Evolutionary conservation across 2,113 vertebrate genomes (phyloP).

Genomic region (Myxocyprinus asiaticus): DNA sequence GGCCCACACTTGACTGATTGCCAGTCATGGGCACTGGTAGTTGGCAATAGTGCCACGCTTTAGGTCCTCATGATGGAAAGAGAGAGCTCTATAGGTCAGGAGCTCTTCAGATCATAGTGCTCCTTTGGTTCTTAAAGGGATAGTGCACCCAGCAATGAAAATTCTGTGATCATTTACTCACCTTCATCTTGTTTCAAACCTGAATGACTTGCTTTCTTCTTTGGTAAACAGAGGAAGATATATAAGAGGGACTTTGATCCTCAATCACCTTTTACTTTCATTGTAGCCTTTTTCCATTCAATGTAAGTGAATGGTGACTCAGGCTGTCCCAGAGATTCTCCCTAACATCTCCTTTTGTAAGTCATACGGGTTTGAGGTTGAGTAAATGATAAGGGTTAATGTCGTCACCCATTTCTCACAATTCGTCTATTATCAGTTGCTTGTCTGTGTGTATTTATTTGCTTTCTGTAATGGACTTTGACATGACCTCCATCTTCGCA

Average conservation of each 20-base stretch:
- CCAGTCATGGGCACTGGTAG: slow-evolving; percentile 35
- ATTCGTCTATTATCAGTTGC: not conserved
- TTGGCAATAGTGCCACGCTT: slow-evolving; percentile 31
- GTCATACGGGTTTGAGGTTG: too few species aligned
- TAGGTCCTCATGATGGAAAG: not conserved
- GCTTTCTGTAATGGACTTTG: not conserved
- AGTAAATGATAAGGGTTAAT: too few species aligned
- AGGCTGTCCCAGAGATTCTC: too few species aligned
- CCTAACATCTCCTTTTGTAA: too few species aligned
- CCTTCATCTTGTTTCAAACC: too few species aligned
- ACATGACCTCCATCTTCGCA: not conserved
- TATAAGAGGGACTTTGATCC: too few species aligned
- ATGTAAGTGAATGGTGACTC: too few species aligned
- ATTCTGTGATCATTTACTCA: too few species aligned
- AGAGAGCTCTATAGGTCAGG: not conserved
- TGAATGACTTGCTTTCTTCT: too few species aligned
- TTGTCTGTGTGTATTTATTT: not conserved
- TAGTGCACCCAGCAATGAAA: not conserved
- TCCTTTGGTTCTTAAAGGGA: not conserved
- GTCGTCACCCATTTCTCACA: not conserved
- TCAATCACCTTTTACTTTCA: too few species aligned
- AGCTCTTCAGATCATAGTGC: slow-evolving; percentile 4
- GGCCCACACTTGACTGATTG: slow-evolving; percentile 1
- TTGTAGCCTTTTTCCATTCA: too few species aligned
- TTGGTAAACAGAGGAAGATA: too few species aligned